Evolutionary conservation across 64 coral and sea anemone species (phyloP), one percentile per base, ranked within the genome.

Genomic region (Platygyra sinensis): DNA sequence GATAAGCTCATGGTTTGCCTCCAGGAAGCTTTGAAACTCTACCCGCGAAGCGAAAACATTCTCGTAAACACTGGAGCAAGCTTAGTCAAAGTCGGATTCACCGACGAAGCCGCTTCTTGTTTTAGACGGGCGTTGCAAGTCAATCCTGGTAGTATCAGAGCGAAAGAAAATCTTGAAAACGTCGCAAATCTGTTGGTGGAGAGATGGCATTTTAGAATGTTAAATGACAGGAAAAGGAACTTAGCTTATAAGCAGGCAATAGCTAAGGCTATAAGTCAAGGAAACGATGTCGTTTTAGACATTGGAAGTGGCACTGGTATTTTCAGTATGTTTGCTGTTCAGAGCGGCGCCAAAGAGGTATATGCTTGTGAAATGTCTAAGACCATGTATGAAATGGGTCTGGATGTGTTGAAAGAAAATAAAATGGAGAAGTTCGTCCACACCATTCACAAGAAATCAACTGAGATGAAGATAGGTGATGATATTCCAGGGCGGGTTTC

Each of bases 301-400:
- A 99, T 99, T 59, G 97, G 97, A 60, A 99, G 97, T 46, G 97
- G 97, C 3, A 95, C 94, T 22, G 94, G 97, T n/a, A 99, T 99
- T 84, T 20, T 99, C 42, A 99, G 97, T 36, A 99, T 99, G 97
- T 99, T 99, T 91, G 97, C 97, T 8, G 80, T 94, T 10, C 94
- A 99, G 30, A 87, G 91, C 8, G 97, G 94, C 18, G 94, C 97
- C 0, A 91, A 91, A 77, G 82, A 91, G 32, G 97, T 99, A 17
- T 96, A 89, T 80, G 97, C 97, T 7, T 99, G 97, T 80, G 97
- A 99, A 60, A 93, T 99, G 93, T 99, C 97, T 46, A 99, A 99
- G 79, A 96, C 97, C 72, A 96, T 99, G 97, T 95, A 89, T 91
- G 97, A 99, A 71, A 76, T 99, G 67, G 95, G 94, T 12, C 63